Conservation (phyloP, 2,113 vertebrate species). For the Miniopterus natalensis region DNA sequence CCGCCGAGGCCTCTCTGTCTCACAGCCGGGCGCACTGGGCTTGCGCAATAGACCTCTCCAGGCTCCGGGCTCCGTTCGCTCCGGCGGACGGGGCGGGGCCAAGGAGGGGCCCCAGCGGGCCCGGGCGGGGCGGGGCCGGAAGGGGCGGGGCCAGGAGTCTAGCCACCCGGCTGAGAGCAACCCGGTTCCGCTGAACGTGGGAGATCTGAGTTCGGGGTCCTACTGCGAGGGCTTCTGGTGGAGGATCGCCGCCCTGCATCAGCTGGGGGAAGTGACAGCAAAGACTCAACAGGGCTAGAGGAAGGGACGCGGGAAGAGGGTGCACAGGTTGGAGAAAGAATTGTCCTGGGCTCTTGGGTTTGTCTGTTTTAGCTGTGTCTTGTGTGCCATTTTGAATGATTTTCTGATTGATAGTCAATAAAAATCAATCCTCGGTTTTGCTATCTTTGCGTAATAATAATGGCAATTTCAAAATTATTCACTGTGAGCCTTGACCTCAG, state of each 20-base stretch:
- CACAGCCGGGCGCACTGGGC: fast-evolving
- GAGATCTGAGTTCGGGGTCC: fast-evolving
- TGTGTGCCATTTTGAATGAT: constrained; percentile 17
- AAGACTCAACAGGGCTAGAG: not conserved
- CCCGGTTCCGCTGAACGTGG: fast-evolving
- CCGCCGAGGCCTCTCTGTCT: fast-evolving
- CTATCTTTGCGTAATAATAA: not conserved
- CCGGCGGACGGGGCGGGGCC: not conserved
- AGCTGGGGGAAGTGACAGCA: too few species aligned
- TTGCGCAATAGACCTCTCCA: not conserved
- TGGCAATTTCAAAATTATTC: not conserved
- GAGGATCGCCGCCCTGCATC: not conserved
- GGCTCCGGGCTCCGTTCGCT: fast-evolving
- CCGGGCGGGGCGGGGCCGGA: fast-evolving
- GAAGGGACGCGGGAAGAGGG: not conserved
- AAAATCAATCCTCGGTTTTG: not conserved
- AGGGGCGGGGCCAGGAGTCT: fast-evolving
- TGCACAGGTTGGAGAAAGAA: not conserved
- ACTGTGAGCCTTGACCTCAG: not conserved
- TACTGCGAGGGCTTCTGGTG: fast-evolving
- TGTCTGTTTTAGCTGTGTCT: not conserved
- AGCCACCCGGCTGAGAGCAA: fast-evolving
- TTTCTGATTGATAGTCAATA: not conserved
- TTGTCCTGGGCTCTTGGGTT: not conserved
- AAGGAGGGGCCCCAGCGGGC: not conserved